phyloP scores from a whole-genome alignment of 2,888 invertebrate genomes.

The Tipula unca region DNA sequence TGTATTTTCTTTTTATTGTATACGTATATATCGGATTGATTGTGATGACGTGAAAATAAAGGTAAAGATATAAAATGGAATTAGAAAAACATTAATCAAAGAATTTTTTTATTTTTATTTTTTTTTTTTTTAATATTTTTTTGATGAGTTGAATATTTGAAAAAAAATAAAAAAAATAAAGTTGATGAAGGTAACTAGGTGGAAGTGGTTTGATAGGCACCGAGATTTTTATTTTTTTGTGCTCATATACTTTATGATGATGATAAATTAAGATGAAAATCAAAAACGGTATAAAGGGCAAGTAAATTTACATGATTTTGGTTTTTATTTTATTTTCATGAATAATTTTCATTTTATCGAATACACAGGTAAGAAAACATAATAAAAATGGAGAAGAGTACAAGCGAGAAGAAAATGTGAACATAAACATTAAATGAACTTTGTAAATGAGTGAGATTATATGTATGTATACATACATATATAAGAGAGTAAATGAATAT shows the following conservation, averaged over 20 bases:
- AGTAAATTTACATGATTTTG: neutral
- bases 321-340: neutral
- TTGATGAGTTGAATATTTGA: neutral
- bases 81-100: slow-evolving; percentile 8
- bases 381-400: neutral
- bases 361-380: neutral
- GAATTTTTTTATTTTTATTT: neutral
- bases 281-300: neutral
- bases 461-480: too few species aligned
- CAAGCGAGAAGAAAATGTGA: neutral
- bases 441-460: neutral
- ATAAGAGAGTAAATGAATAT: neutral
- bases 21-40: neutral
- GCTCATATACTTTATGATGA: neutral
- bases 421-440: neutral
- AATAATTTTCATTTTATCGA: neutral
- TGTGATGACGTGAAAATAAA: slow-evolving; percentile 8
- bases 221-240: neutral
- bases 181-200: neutral
- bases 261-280: neutral
- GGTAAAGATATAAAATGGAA: slow-evolving; percentile 4
- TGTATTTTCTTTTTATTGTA: neutral
- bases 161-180: neutral
- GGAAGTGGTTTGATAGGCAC: slow-evolving; percentile 8
- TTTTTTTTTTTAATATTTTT: neutral